Evolutionary conservation across 2,888 invertebrate species (phyloP), one percentile per base, ranked within the genome.

Genomic region (Neoaliturus tenellus): DNA sequence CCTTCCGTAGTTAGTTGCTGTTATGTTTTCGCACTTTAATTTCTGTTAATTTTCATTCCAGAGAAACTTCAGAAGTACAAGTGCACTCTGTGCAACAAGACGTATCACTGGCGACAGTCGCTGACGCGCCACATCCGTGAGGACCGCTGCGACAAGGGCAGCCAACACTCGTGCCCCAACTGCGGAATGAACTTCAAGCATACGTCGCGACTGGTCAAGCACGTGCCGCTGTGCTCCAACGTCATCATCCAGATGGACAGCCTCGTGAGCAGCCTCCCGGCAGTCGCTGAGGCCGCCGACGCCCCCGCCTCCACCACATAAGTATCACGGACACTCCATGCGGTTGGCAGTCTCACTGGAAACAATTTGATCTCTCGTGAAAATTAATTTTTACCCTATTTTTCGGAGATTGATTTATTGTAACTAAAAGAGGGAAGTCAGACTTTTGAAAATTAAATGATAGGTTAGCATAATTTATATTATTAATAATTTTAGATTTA

Each of bases 111-210:
- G 89, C 92, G 92, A 87, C 91, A 91, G 82, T 92, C 92, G 51
- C 88, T 93, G 31, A 90, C 90, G 0, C 89, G 92, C 8, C 92
- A 92, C 87, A 89, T 91, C 20, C 89, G 91, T 23, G 89, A 90
- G 83, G 89, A 90, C 82, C 90, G 90, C 82, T 96, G 96, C 89
- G 93, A 93, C 87, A 94, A 94, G 89, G 93, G 93, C 88, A 58
- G 73, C 6, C 93, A 94, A 89, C 94, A 94, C 91, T 93, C 94
- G 90, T 95, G 95, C 89, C 93, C 93, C 73, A 93, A 94, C 5
- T 90, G 90, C 86, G 89, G 89, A 17, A 88, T 89, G 81, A 88
- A 88, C 82, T 90, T 90, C 87, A 89, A 89, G 84, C 89, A 90
- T 84, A 89, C 88, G 82, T 85, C 84, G 48, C 86, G 86, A 5